Conservation (phyloP, 2,888 invertebrate species). For the Hemithea aestivaria region DNA sequence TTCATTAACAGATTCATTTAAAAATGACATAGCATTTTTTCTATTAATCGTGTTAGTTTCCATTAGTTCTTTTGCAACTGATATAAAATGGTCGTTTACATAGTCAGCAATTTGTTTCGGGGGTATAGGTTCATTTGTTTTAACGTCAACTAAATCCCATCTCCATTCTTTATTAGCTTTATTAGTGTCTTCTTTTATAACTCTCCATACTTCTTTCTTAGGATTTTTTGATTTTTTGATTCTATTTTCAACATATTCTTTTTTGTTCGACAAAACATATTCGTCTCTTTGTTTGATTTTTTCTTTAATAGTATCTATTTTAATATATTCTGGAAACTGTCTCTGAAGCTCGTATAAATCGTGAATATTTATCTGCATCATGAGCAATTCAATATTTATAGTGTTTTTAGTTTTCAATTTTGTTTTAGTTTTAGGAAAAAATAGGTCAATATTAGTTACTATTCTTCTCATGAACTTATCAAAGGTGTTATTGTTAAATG, state of each 20-base stretch:
- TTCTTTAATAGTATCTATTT: background rate
- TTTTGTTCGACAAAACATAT: background rate
- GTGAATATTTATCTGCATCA: background rate
- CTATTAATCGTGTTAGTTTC: background rate
- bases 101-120: background rate
- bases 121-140: background rate
- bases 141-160: background rate
- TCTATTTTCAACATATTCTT: background rate
- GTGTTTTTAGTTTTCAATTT: background rate
- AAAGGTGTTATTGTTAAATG: background rate
- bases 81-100: background rate
- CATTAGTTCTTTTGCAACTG: background rate
- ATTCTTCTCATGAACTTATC: background rate
- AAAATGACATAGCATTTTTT: background rate
- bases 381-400: background rate
- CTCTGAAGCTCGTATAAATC: background rate
- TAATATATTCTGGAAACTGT: background rate
- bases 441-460: background rate
- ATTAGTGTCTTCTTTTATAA: slow-evolving; percentile 4
- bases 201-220: background rate
- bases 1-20: background rate
- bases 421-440: background rate
- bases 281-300: background rate
- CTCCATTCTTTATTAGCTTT: background rate
- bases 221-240: slow-evolving; percentile 1